Base-by-base conservation (phyloP, 2,888 invertebrate genomes). In the Ophion slaviceki region DNA sequence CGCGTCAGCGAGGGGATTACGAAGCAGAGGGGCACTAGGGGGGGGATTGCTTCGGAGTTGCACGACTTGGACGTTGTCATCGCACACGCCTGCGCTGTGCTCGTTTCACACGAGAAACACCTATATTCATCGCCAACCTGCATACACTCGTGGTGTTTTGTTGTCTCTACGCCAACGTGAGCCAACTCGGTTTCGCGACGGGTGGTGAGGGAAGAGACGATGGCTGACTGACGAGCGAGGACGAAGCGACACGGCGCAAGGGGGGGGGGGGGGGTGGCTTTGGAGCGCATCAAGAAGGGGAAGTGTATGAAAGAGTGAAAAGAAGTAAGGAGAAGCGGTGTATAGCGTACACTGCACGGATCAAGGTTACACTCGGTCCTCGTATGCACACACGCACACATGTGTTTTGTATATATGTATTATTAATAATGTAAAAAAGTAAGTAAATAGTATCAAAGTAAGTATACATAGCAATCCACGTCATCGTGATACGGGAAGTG, bases 311-410 rank as follows among this genome's bases (percentile, higher is more conserved):
- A 72, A 79, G 76, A 75, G 83, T 71, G 67, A 76, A 62, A 59
- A 8, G 57, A 40, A 82, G 53, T 80, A 82, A 80, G 83, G 80
- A 76, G 83, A 80, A 78, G 83, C 86, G 86, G 87, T 88, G 89
- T 89, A 89, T 86, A 59, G 24, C 70, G 78, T 40, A 62, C 64
- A 78, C 10, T 70, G 24, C 70, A 82, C 89, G 90, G 91, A 93
- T 92, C 93, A 93, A 93, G 93, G 93, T 93, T 92, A 93, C 92
- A 87, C 91, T 88, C 88, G 88, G 88, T 84, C 86, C 82, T 84
- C 88, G 79, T 85, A 80, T 81, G 68, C 80, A 81, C 82, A 87
- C 82, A 84, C 86, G 87, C 82, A 67, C 59, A 66, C 66, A 70
- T 32, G 40, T 40, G 40, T 40, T 6, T 17, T 28, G 1, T 45